Base-by-base conservation (phyloP, 92 coral and sea anemone species). In the Actinernus sp. region DNA sequence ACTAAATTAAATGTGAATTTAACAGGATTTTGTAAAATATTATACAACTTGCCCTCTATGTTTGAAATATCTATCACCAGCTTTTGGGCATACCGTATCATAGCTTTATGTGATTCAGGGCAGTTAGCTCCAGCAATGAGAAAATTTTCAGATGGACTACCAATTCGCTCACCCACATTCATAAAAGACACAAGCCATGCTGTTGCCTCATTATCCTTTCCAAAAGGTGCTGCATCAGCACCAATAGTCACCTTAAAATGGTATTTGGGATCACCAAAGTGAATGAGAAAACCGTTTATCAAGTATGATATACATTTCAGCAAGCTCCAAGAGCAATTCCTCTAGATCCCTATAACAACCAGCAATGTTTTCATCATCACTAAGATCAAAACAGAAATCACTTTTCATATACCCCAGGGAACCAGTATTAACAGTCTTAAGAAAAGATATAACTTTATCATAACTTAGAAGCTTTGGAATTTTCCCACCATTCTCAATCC, bases 51-150 rank as follows among this genome's bases (percentile, higher is more conserved):
- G 3, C 65, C 37, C 34, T 66, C 70, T 13, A 81, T 55, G 25
- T 34, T 6, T 41, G 25, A 49, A 40, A 87, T 39, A 63, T 80
- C 84, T 13, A 56, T 32, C 4, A 80, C 57, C 29, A 80, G 65
- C 54, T 79, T 65, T 32, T 10, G 32, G 17, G 84, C 84, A 74
- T 79, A 83, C 21, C 46, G 33, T 22, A n/a, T 1, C 78, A 73
- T 85, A 10, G 46, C 41, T 1, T 23, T 40, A 34, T 85, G 91
- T 59, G 38, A 21, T 48, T 79, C 87, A 49, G 61, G 26, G 29
- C 88, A 86, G 44, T 79, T 80, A 40, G 84, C 88, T 16, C 92
- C 88, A 1, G 76, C 76, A 57, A 79, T 32, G 2, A 86, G 46
- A 46, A 86, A 79, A 52, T 66, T 79, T 32, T 79, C 83, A 43